phyloP scores from a whole-genome alignment of 2,113 vertebrate genomes.

The Anas platyrhynchos region DNA sequence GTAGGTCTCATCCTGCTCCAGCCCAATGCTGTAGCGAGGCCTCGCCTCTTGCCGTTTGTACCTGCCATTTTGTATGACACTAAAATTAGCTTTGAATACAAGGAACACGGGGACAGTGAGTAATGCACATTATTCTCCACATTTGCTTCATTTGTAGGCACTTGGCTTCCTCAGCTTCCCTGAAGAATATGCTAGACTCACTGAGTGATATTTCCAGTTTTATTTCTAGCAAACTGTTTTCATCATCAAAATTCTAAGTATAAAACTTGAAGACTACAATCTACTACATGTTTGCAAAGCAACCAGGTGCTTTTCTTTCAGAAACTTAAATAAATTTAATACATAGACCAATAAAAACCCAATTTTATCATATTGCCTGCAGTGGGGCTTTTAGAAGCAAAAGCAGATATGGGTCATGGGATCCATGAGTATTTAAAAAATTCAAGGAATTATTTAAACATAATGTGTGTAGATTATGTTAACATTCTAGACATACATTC shows the following conservation, averaged over 20 bases:
- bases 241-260: not conserved
- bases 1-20: conserved; percentile 93
- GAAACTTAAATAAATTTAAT: not conserved
- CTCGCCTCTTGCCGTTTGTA: conserved; percentile 90
- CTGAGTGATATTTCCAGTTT: not conserved
- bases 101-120: not conserved
- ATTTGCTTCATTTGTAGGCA: not conserved
- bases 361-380: not conserved
- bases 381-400: not conserved
- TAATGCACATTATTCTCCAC: not conserved
- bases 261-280: not conserved
- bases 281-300: not conserved
- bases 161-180: not conserved
- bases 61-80: conserved; percentile 63
- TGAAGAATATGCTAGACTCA: not conserved
- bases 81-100: not conserved
- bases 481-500: not conserved
- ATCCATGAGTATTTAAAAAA: not conserved
- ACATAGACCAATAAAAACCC: not conserved
- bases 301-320: not conserved
- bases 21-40: conserved; percentile 91
- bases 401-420: not conserved
- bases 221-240: not conserved
- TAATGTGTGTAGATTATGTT: not conserved
- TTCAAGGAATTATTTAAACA: not conserved